Evolutionary conservation across 1,140 invertebrate species (phyloP), one percentile per base, ranked within the genome.

Genomic region (Formica selysi): DNA sequence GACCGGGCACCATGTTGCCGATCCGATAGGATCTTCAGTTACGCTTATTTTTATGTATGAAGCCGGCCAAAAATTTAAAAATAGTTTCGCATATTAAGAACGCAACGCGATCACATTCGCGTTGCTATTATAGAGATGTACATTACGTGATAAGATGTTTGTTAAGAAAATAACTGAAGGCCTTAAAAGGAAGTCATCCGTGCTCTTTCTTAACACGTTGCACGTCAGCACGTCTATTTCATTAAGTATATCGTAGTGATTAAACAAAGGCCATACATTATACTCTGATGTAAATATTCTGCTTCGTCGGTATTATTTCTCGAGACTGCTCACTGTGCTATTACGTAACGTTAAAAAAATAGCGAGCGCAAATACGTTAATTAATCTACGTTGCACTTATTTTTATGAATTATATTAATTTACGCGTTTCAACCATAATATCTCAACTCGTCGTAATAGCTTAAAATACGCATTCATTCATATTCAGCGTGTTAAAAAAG

Each of bases 21-120:
- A 73, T 83, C 68, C 54, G 79, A 83, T 83, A 36, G 79, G 62
- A 83, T 83, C 79, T 74, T 83, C 38, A 61, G 79, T 83, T 83
- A 71, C 79, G 79, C 79, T 83, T 83, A 83, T 74, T 83, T 83
- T 83, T 83, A 57, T 44, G 79, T 83, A 36, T 44, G 79, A 61
- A 73, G 68, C 54, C 68, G 26, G 79, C 38, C 79, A 54, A 83
- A 81, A 83, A 83, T 38, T 83, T 74, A 61, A 74, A 83, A 83
- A 83, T 74, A 83, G 68, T 73, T 74, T 13, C 54, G 38, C 68
- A 59, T 83, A 83, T 83, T 83, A 83, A n/a, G 67, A 81, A 73
- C 78, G 78, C 44, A 81, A 73, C 54, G 44, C 54, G 54, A 73
- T 73, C 79, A 22, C 65, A 57, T n/a, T 22, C 64, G 36, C 48